Conservation (phyloP, 2,888 invertebrate genomes). For the Drosophila colorata region DNA sequence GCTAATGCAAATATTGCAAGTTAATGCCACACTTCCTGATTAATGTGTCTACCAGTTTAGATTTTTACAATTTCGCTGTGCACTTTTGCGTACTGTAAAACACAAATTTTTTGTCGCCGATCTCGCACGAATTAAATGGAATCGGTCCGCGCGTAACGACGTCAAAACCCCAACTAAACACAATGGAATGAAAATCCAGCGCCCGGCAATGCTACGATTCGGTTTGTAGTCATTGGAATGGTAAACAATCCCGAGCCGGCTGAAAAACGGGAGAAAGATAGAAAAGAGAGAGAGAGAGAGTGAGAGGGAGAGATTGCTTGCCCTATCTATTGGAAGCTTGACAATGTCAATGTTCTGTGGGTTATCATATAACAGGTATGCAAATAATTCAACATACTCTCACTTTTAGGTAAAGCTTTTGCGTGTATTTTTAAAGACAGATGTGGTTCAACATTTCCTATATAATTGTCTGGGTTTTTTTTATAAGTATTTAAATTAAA, state of each 20-base stretch:
- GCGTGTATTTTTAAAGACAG: background rate
- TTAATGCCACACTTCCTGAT: conserved; percentile 28
- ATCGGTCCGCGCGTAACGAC: conserved; percentile 55
- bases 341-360: conserved; percentile 38
- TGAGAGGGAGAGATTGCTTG: background rate
- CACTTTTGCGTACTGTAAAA: conserved; percentile 24
- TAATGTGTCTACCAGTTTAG: conserved; percentile 11
- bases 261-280: conserved; percentile 1
- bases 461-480: too few species aligned
- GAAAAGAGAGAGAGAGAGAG: background rate
- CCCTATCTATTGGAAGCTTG: conserved; percentile 20
- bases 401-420: background rate
- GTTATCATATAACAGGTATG: background rate
- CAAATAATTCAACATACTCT: background rate
- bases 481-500: too few species aligned
- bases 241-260: conserved; percentile 27
- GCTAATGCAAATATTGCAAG: conserved; percentile 26
- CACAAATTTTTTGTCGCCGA: conserved; percentile 21
- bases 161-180: conserved; percentile 58
- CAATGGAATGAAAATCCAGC: conserved; percentile 23
- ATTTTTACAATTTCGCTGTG: conserved; percentile 24
- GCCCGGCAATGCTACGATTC: conserved; percentile 19
- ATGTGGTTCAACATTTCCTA: background rate
- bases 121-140: conserved; percentile 35
- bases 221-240: conserved; percentile 20